Evolutionary conservation across 2,888 invertebrate species (phyloP), one percentile per base, ranked within the genome.

Genomic region (Spilosoma lubricipeda): DNA sequence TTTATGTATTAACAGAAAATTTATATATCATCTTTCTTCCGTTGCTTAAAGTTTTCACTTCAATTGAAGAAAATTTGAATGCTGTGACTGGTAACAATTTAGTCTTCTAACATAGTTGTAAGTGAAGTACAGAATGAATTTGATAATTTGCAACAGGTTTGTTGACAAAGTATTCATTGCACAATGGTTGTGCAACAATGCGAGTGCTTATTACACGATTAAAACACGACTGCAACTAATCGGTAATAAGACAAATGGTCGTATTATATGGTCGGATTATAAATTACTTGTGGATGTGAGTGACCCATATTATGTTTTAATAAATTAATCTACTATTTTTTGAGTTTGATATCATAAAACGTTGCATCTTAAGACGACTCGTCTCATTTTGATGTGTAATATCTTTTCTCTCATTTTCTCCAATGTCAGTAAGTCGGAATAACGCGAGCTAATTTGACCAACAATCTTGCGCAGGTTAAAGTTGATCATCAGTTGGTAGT

Each of bases 201-300:
- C 74, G 70, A 77, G 82, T 77, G 74, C 75, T 70, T 72, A 74
- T 78, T 73, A 74, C 67, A 73, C 78, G 82, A 82, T 85, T 78
- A 79, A 67, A 80, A 77, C 74, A 68, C 68, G 75, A 73, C 74
- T 75, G 74, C 74, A 66, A 77, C 80, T 48, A 82, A 83, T 77
- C 39, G 13, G 64, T 80, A 77, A 82, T 83, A 72, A 73, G 75
- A 76, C 75, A 52, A 23, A 74, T 82, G 39, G 45, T 63, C 18
- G 70, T 15, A 15, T 59, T 56, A 56, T 69, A 59, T 56, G 23
- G 1, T 72, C 36, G 59, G 66, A 56, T 48, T 52, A 71, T 39
- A 64, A 67, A 67, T 71, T 71, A 66, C 66, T 70, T 27, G 30
- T 42, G 64, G 27, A 64, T 68, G 36, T 68, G 45, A 67, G 15